A percentile compares a stretch with the other conserved stretches of the same genome.
phyloP scores from a whole-genome alignment of 1,140 invertebrate genomes.

The Mamestra configurata region DNA sequence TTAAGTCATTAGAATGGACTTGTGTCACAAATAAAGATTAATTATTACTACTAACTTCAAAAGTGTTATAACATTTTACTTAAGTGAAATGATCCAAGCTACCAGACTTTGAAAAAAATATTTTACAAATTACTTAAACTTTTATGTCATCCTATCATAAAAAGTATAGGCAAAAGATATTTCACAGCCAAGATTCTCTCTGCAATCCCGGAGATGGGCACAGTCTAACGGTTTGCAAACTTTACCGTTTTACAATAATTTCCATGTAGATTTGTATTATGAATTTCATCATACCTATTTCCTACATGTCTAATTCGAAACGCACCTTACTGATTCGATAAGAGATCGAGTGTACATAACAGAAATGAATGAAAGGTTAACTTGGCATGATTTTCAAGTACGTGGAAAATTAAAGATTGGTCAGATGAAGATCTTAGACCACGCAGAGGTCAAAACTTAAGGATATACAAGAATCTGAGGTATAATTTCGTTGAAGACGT shows the following conservation, averaged over 20 bases:
- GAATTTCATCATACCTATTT: conserved; percentile 2
- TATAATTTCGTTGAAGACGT: too few species aligned
- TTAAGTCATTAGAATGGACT: too few species aligned
- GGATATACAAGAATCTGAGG: too few species aligned
- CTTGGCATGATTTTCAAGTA: background rate
- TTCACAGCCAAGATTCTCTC: background rate
- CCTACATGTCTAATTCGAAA: background rate
- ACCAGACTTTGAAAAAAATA: too few species aligned
- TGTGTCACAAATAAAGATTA: too few species aligned
- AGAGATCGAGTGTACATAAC: background rate
- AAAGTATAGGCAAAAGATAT: background rate
- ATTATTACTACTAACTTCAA: too few species aligned
- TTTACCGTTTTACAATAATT: conserved; percentile 12
- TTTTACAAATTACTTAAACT: too few species aligned
- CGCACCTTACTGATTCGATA: background rate
- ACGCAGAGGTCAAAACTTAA: too few species aligned
- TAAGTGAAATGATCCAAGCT: too few species aligned
- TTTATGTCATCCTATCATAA: background rate
- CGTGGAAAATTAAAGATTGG: background rate
- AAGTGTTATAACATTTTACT: too few species aligned
- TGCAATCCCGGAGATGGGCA: background rate
- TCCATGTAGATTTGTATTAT: conserved; percentile 18
- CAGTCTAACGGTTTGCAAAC: background rate
- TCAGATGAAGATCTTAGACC: too few species aligned
- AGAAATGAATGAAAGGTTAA: background rate